Conservation (phyloP, 2,797 vertebrate species). For the Pantherophis alleghaniensis region DNA sequence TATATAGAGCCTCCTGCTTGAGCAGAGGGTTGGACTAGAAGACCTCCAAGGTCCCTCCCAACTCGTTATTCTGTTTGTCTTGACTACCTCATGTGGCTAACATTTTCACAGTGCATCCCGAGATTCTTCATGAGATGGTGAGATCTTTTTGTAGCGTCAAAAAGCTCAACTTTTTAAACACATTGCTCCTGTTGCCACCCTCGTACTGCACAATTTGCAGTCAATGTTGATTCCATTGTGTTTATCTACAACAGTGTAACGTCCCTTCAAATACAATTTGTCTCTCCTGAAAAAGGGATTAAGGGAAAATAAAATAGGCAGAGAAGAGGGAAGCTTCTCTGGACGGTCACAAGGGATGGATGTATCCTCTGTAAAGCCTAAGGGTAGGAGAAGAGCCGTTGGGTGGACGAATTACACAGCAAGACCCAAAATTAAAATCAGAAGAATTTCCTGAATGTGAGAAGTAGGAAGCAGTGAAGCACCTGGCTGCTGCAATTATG, state of each 20-base stretch:
- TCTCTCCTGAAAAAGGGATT: conserved; percentile 49
- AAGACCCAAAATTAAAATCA: background rate
- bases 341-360: background rate
- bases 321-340: conserved; percentile 15
- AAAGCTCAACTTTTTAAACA: conserved; percentile 44
- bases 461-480: background rate
- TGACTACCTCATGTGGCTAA: too few species aligned
- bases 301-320: conserved; percentile 42
- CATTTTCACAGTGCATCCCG: background rate
- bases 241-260: conserved; percentile 69
- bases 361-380: background rate
- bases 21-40: background rate
- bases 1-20: too few species aligned
- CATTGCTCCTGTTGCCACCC: conserved; percentile 42
- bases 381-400: too few species aligned
- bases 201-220: conserved; percentile 55
- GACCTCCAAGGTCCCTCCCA: background rate
- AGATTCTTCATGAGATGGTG: conserved; percentile 51
- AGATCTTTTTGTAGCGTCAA: conserved; percentile 48
- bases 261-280: conserved; percentile 54
- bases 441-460: background rate
- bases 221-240: conserved; percentile 62
- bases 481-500: background rate
- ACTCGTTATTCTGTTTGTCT: too few species aligned
- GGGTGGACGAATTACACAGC: background rate